Evolutionary conservation across 2,888 invertebrate genomes (phyloP).

Genomic region (Didymodactylos carnosus): DNA sequence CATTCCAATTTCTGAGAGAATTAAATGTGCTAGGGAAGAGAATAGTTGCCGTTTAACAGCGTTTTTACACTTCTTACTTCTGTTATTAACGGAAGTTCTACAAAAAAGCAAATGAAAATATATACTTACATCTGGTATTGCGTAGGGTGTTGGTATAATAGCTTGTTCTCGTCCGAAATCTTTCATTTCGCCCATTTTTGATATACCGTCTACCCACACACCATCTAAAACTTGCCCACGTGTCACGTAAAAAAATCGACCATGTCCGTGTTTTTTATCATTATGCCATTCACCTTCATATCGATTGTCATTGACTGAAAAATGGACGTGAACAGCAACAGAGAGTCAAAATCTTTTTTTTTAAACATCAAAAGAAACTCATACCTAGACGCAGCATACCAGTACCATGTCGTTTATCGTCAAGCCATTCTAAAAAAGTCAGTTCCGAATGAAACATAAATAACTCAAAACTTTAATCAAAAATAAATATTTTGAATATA

Average conservation of each 20-base stretch:
- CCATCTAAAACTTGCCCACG: conserved; percentile 34
- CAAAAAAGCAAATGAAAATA: neutral
- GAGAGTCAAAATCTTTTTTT: neutral
- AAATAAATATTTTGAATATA: too few relatives aligned
- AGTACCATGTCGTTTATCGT: conserved; percentile 31
- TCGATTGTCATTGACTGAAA: conserved; percentile 31
- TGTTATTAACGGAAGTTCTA: too few relatives aligned
- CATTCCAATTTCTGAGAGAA: too few relatives aligned
- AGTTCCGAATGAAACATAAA: conserved; percentile 33
- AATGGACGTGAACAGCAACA: neutral
- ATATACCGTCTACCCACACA: conserved; percentile 32
- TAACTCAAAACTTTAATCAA: too few relatives aligned
- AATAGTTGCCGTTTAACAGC: too few relatives aligned
- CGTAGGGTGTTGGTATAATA: conserved; percentile 28
- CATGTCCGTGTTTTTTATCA: conserved; percentile 33
- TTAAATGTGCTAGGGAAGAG: too few relatives aligned
- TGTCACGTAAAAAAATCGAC: conserved; percentile 33
- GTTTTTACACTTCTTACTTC: too few relatives aligned
- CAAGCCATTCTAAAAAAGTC: too few relatives aligned
- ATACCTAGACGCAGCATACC: conserved; percentile 32
- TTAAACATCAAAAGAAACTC: conserved; percentile 5
- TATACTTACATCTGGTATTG: conserved; percentile 23
- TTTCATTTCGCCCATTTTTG: conserved; percentile 33
- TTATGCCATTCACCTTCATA: conserved; percentile 35
- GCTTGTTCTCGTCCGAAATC: conserved; percentile 32